Conservation (phyloP, 1,140 invertebrate genomes). For the Aphidius gifuensis region DNA sequence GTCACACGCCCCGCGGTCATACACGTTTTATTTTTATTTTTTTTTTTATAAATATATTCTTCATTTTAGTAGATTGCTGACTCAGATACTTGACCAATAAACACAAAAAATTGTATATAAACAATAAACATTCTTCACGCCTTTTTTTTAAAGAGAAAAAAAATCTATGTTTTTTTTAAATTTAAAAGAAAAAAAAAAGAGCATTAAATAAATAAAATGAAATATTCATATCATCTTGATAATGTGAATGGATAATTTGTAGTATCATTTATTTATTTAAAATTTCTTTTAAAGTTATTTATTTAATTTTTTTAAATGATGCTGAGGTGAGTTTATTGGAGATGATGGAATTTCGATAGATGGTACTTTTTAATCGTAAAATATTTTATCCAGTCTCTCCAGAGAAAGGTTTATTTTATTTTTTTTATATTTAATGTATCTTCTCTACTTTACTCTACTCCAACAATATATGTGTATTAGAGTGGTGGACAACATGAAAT, state of each 20-base stretch:
- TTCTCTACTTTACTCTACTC: no score
- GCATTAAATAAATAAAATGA: no score
- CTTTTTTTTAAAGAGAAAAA: no score
- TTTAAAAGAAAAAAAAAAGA: no score
- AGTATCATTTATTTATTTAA: no score
- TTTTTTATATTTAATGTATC: no score
- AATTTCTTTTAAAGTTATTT: not conserved
- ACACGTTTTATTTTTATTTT: not conserved
- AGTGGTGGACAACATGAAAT: conserved; percentile 46
- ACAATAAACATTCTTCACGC: not conserved
- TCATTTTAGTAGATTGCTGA: conserved; percentile 1
- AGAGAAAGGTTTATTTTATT: conserved; percentile 48
- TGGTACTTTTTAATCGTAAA: no score
- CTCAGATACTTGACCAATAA: conserved; percentile 16
- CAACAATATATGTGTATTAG: conserved; percentile 35
- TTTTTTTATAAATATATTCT: conserved; percentile 8
- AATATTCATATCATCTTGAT: no score
- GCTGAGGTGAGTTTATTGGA: not conserved
- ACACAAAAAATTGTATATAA: not conserved
- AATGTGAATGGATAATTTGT: no score
- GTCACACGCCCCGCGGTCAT: conserved; percentile 20
- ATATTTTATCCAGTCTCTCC: conserved; percentile 11
- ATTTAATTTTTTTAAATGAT: not conserved
- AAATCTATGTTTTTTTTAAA: no score
- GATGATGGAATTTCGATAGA: no score